Evolutionary conservation across 2,113 vertebrate genomes (phyloP), one percentile per base, ranked within the genome.

Genomic region (Sialia sialis): DNA sequence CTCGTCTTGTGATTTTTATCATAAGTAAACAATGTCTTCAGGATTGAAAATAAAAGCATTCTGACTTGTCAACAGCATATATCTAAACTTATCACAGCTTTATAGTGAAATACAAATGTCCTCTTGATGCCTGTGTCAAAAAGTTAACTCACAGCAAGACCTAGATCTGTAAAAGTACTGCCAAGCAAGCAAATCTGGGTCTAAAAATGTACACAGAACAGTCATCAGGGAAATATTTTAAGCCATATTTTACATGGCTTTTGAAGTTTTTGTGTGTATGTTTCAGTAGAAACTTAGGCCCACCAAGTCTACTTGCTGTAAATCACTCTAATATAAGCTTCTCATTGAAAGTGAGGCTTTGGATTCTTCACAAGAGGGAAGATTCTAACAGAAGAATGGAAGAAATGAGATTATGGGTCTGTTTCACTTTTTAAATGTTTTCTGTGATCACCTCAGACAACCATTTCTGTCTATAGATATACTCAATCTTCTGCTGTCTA

Each of bases 21-120:
- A 58, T 32, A 75, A 81, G 51, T 56, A 80, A 89, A 75, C 49
- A 84, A 30, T 25, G 13, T 68, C n/a, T 74, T 91, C 32, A 38
- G 32, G 27, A 44, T 18, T 90, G 48, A 84, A 90, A 81, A 94
- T 91, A 62, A 89, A 93, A 92, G 18, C 23, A 78, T 76, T 94
- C 66, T 64, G 49, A 63, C 62, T 66, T 77, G 39, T 81, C 73
- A 84, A 41, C 56, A 84, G 29, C 26, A 83, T 75, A 77, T 73
- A 63, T 25, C 72, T 84, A 63, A 90, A 93, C 75, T 67, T 55
- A 74, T n/a, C 51, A 51, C 39, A 80, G 64, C 16, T 93, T 89
- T 92, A 36, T 44, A 72, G n/a, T 55, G 34, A 38, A 26, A 89
- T 15, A 39, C 19, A 44, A 80, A 55, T 64, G 16, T 77, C 41